Conservation (phyloP, 2,113 vertebrate species). For the Choloepus hoffmanni region DNA sequence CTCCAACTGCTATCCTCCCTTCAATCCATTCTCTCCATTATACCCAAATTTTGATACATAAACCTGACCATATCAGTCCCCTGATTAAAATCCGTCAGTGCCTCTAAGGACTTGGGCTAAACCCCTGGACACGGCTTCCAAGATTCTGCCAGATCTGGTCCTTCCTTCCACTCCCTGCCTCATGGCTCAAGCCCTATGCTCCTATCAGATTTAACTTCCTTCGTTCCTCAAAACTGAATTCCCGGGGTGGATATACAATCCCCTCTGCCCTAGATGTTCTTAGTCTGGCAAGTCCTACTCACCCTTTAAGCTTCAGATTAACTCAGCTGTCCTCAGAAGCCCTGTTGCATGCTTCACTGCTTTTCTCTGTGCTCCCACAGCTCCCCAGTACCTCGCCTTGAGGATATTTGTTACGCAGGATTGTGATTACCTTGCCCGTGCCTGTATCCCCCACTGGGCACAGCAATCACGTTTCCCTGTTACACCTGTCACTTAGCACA, state of each 20-base stretch:
- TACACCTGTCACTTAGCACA: background rate
- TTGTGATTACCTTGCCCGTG: background rate
- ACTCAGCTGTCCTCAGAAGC: background rate
- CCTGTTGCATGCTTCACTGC: background rate
- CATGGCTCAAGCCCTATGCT: background rate
- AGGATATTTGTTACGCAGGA: background rate
- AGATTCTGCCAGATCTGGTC: background rate
- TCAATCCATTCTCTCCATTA: background rate
- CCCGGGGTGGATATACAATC: background rate
- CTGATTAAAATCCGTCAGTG: background rate
- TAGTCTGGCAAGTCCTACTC: background rate
- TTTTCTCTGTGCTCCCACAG: background rate
- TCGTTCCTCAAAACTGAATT: background rate
- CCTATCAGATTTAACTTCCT: background rate
- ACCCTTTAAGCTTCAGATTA: background rate
- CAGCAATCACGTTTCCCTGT: background rate
- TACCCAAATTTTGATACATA: background rate
- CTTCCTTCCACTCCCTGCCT: background rate
- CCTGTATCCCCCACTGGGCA: background rate
- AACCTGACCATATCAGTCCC: background rate
- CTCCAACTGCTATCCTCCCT: background rate
- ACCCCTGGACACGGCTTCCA: background rate
- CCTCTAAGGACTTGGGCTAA: background rate
- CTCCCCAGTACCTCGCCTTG: background rate
- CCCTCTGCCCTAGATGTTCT: background rate